Conservation (phyloP, 2,113 vertebrate species). For the Lepus europaeus region DNA sequence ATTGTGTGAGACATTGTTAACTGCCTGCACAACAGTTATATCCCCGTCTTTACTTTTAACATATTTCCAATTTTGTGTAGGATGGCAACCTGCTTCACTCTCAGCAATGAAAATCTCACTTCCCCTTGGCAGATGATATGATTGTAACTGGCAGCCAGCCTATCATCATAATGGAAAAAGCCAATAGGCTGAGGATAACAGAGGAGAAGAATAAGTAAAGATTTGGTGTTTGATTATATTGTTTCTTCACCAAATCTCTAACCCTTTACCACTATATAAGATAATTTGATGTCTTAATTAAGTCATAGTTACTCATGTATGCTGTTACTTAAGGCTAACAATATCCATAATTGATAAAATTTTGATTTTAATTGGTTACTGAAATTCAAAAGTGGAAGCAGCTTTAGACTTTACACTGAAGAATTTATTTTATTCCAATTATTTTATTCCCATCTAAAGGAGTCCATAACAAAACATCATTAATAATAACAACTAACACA, state of each 20-base stretch:
- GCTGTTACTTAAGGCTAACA: not conserved
- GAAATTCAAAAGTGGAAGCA: not conserved
- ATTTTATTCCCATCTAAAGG: not conserved
- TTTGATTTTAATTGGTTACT: slow-evolving; percentile 19
- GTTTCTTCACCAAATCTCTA: not conserved
- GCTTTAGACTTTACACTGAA: not conserved
- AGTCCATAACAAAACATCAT: not conserved
- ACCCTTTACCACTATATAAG: not conserved
- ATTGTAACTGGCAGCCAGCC: not conserved
- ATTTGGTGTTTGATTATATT: not conserved
- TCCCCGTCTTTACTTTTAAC: not conserved
- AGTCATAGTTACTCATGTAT: not conserved
- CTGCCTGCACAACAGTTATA: not conserved
- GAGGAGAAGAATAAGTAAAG: not conserved
- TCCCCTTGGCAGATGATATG: not conserved
- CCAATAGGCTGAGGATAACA: not conserved
- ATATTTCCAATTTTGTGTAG: not conserved
- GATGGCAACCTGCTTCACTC: not conserved
- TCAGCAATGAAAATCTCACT: not conserved
- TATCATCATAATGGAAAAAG: not conserved
- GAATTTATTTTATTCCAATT: not conserved
- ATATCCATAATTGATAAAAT: not conserved
- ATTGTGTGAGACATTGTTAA: not conserved
- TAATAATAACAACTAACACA: not conserved
- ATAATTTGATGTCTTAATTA: slow-evolving; percentile 18